Conservation (phyloP, 2,888 invertebrate genomes). For the Heterodera filipjevi region DNA sequence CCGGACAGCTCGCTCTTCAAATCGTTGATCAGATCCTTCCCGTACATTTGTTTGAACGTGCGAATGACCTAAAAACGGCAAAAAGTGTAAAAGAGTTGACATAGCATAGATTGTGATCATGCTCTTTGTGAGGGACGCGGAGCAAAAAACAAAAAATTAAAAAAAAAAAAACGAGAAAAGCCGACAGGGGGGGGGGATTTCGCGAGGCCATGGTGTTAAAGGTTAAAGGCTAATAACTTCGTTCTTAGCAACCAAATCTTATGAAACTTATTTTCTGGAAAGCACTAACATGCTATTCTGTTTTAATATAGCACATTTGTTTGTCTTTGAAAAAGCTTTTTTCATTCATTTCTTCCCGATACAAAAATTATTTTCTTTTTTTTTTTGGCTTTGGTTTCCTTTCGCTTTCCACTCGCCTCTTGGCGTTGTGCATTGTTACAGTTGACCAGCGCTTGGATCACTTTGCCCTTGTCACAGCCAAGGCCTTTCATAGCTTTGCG, state of each 20-base stretch:
- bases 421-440: constrained; percentile 73
- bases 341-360: neutral
- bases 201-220: too few species aligned
- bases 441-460: constrained; percentile 73
- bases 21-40: constrained; percentile 72
- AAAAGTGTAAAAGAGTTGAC: too few species aligned
- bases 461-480: constrained; percentile 66
- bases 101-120: too few species aligned
- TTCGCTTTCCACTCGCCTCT: neutral
- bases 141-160: neutral
- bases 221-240: too few species aligned
- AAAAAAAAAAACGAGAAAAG: neutral
- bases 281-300: too few species aligned
- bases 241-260: too few species aligned
- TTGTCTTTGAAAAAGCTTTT: too few species aligned
- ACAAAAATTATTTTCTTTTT: too few species aligned
- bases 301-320: neutral
- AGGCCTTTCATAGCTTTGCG: constrained; percentile 65
- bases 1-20: constrained; percentile 62
- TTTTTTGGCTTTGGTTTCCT: too few species aligned
- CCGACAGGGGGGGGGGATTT: neutral
- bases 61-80: constrained; percentile 72
- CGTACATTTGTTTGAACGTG: constrained; percentile 81
- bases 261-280: too few species aligned
- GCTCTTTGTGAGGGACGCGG: too few species aligned